Percentiles rank a stretch among this genome's conserved stretches.
phyloP scores from a whole-genome alignment of 1,140 invertebrate genomes.

The Episyrphus balteatus region DNA sequence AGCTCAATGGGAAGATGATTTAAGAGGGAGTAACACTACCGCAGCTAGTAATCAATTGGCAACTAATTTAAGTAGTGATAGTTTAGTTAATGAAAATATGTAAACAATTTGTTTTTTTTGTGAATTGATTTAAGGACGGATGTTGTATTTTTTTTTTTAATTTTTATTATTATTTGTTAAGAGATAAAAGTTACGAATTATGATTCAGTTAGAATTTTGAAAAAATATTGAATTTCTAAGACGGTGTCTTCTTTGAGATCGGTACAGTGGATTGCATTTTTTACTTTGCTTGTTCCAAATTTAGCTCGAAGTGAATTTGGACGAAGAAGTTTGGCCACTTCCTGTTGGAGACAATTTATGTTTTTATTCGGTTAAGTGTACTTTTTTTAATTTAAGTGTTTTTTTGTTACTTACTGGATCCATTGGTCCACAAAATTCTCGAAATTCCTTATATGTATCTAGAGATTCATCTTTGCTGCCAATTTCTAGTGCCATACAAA shows the following conservation, averaged over 20 bases:
- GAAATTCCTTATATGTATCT: constrained; percentile 55
- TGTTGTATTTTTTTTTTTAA: constrained; percentile 2
- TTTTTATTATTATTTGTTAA: constrained; percentile 11
- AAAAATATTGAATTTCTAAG: constrained; percentile 74
- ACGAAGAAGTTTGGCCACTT: constrained; percentile 71
- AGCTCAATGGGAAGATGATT: background rate
- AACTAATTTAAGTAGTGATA: background rate
- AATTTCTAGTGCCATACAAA: constrained; percentile 79
- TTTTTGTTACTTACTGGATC: constrained; percentile 60
- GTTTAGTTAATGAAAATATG: background rate
- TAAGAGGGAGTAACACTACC: constrained; percentile 3
- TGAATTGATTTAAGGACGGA: background rate
- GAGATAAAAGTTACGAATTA: constrained; percentile 6
- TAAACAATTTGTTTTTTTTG: background rate
- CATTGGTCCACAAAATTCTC: constrained; percentile 73
- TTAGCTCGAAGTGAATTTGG: constrained; percentile 73
- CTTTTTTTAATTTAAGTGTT: background rate
- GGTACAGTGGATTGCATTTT: constrained; percentile 87
- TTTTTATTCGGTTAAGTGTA: background rate
- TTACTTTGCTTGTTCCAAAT: constrained; percentile 70
- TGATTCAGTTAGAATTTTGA: constrained; percentile 48
- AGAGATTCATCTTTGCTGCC: constrained; percentile 46
- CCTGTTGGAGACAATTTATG: constrained; percentile 45
- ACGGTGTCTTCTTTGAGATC: constrained; percentile 78
- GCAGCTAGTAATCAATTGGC: background rate